These are phyloP conservation scores for Lepidocolaptes lacrymiger DNA, from an alignment of 2,797 vertebrate genomes.

Conservation along the genomic window DNA sequence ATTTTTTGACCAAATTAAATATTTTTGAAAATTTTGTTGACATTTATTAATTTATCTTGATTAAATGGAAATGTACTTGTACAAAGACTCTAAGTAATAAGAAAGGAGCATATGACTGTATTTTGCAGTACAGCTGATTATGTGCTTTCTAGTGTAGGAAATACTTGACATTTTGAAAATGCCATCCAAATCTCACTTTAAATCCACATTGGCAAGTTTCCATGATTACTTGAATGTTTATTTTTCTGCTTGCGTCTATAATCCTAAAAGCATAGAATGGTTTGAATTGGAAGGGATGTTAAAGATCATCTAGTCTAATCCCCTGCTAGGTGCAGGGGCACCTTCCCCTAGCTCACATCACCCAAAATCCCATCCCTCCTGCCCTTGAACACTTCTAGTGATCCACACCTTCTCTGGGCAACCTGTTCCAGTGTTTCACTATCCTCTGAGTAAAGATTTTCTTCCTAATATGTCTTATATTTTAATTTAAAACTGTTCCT, in stretches of 20 bases:
- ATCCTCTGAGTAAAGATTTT: neutral
- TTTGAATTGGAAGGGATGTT: neutral
- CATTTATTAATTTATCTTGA: neutral
- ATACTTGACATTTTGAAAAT: neutral
- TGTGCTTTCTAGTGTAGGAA: neutral
- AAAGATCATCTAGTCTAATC: fast-evolving
- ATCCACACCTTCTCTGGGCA: neutral
- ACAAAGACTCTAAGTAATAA: neutral
- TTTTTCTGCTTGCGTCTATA: neutral
- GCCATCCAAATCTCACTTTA: neutral
- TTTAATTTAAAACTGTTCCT: neutral
- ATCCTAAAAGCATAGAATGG: neutral
- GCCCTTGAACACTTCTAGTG: neutral
- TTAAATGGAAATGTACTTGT: neutral
- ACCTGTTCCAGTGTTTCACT: neutral
- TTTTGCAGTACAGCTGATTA: neutral
- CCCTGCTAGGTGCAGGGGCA: neutral
- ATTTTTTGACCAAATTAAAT: neutral
- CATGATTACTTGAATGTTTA: neutral
- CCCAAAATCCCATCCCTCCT: neutral
- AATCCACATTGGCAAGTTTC: neutral
- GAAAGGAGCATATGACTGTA: neutral
- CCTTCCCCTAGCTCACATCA: too few relatives aligned
- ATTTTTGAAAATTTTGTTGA: neutral
- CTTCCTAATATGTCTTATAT: neutral